These are phyloP conservation scores for Melanotaenia pygmaea DNA, from an alignment of 2,797 vertebrate species.

Conservation along the genomic window DNA sequence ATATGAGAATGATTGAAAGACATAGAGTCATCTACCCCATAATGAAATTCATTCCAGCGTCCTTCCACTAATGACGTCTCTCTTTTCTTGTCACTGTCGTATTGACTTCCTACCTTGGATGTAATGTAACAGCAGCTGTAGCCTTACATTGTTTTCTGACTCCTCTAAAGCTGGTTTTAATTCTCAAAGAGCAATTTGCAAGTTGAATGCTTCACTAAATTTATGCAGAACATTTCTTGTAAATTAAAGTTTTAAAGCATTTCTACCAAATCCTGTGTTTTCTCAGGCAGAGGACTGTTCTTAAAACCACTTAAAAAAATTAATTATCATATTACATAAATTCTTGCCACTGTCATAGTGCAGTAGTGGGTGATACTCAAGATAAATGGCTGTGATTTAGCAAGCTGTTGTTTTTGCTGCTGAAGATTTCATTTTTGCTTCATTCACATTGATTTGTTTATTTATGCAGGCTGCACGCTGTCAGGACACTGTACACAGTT, in stretches of 20 bases:
- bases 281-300: background rate
- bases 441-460: background rate
- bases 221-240: background rate
- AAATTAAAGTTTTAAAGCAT: background rate
- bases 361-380: background rate
- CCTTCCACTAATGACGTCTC: background rate
- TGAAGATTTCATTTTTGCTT: background rate
- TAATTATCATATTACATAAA: background rate
- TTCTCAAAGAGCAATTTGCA: background rate
- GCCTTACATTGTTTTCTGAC: background rate
- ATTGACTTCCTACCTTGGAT: background rate
- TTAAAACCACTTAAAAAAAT: background rate
- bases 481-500: background rate
- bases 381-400: slow-evolving; percentile 7
- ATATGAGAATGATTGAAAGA: background rate
- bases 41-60: background rate
- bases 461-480: background rate
- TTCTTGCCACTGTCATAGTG: background rate
- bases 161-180: background rate
- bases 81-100: background rate
- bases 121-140: background rate
- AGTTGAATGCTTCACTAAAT: background rate
- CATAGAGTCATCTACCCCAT: background rate
- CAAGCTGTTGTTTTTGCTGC: background rate
- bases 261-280: background rate